Percentiles rank a stretch among this genome's conserved stretches.
Evolutionary conservation across 2,797 vertebrate species (phyloP).

Genomic region (Sebastes goodei): DNA sequence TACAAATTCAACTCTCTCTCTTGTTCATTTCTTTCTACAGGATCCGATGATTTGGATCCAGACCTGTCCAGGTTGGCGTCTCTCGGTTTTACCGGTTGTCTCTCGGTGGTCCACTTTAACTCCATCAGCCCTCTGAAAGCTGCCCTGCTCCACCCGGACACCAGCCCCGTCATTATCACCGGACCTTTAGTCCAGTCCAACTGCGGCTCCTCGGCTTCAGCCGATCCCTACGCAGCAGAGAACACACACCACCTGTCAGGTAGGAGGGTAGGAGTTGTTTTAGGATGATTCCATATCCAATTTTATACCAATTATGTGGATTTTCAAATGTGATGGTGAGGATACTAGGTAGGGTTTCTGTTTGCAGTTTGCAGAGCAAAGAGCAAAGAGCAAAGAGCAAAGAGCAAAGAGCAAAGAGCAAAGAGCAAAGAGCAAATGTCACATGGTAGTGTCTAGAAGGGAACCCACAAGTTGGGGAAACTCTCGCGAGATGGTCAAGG

Average conservation of each 20-base stretch:
- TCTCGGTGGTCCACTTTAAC: conserved; percentile 92
- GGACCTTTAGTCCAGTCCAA: conserved; percentile 86
- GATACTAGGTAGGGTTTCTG: background rate
- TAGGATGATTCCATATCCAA: background rate
- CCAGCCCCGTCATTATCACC: conserved; percentile 81
- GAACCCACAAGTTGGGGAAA: too few relatives aligned
- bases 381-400: too few relatives aligned
- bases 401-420: too few relatives aligned
- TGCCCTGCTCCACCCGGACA: conserved; percentile 83
- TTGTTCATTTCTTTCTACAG: background rate
- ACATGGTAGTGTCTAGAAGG: background rate
- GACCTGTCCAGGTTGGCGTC: conserved; percentile 85
- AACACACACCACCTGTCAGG: conserved; percentile 91
- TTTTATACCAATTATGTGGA: background rate
- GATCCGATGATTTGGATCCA: conserved; percentile 80
- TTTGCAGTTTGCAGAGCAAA: background rate
- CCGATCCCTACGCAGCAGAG: conserved; percentile 85
- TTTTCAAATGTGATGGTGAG: background rate
- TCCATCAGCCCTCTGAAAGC: conserved; percentile 90
- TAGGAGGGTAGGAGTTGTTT: conserved; percentile 51
- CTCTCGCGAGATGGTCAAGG: too few relatives aligned
- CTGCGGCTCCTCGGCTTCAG: conserved; percentile 84
- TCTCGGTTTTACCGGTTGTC: conserved; percentile 90
- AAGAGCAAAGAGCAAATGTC: background rate
- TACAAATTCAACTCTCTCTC: background rate